These are phyloP conservation scores for Oreochromis niloticus DNA, from an alignment of 2,113 vertebrate genomes.

Conservation along the genomic window DNA sequence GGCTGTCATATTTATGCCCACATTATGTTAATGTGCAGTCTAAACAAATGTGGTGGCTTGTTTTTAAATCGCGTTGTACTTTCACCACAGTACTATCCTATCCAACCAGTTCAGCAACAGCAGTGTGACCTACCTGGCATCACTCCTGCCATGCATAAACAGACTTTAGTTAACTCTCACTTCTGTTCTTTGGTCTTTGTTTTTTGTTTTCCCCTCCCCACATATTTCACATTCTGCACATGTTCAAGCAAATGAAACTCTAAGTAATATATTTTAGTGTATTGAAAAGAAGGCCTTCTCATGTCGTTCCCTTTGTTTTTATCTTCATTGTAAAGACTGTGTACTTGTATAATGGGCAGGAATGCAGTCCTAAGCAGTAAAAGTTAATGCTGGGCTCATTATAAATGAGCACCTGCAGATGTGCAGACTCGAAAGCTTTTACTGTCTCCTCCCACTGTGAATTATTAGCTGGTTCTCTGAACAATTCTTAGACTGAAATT, in stretches of 20 bases:
- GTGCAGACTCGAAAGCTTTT: background rate
- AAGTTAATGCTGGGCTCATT: background rate
- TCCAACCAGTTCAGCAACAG: slow-evolving; percentile 25
- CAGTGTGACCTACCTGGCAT: background rate
- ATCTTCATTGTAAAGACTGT: background rate
- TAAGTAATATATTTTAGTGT: background rate
- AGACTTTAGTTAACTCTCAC: background rate
- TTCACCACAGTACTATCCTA: background rate
- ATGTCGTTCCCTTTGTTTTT: background rate
- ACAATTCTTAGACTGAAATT: background rate
- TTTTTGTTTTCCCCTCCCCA: background rate
- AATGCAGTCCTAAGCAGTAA: background rate
- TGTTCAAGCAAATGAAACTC: background rate
- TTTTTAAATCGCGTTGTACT: background rate
- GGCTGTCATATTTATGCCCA: background rate
- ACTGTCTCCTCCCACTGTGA: background rate
- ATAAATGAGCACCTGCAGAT: background rate
- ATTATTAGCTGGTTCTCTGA: background rate
- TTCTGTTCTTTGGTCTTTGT: background rate
- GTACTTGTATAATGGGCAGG: background rate
- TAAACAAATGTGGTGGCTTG: slow-evolving; percentile 10
- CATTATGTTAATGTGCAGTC: background rate
- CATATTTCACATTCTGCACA: background rate
- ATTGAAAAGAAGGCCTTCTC: background rate
- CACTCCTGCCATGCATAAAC: background rate